Base-by-base conservation (phyloP, 2,113 vertebrate species). In the Polypterus bichir region DNA sequence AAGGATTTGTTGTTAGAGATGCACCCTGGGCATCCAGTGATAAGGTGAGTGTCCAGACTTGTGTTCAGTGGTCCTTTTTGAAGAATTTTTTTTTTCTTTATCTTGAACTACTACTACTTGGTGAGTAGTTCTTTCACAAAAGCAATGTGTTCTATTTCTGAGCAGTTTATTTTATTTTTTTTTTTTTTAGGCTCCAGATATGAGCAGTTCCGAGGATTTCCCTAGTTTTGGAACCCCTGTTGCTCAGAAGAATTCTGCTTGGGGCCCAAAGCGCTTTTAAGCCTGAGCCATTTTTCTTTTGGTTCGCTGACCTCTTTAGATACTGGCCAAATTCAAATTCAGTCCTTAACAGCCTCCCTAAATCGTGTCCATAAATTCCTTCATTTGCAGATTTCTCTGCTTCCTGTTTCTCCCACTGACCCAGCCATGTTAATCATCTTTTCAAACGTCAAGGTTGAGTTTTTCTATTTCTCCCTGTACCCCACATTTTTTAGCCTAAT, bases 171-270 rank as follows among this genome's bases (percentile, higher is more conserved):
- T 6, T 55, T 8, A 8, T 49, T 57, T 45, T 48, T 48, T 47
- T 69, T 63, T 72, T 48, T 6, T 6, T 7, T 60, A 99, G 96
- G 96, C 96, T 66, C 96, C 95, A 7, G 96, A 99, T 58, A 92
- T 99, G 96, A 96, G 88, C 86, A 99, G 94, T 78, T 93, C 95
- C 48, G 96, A 97, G 84, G 96, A 99, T 63, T 99, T 99, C 68
- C 96, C 96, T 66, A 97, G 91, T 79, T 98, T 99, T 69, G 94
- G 96, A 69, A 90, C 95, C 71, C 92, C 96, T 59, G 91, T 98
- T 74, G 82, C 92, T 67, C 86, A 89, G 73, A 87, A 81, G 71
- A 79, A 93, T 68, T 94, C 94, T 68, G 92, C 94, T 45, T 99
- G 96, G 96, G 96, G 96, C 74, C 95, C 96, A 59, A 99, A 97